These are phyloP conservation scores for Cosmia pyralina DNA, from an alignment of 2,888 invertebrate genomes.

Conservation along the genomic window DNA sequence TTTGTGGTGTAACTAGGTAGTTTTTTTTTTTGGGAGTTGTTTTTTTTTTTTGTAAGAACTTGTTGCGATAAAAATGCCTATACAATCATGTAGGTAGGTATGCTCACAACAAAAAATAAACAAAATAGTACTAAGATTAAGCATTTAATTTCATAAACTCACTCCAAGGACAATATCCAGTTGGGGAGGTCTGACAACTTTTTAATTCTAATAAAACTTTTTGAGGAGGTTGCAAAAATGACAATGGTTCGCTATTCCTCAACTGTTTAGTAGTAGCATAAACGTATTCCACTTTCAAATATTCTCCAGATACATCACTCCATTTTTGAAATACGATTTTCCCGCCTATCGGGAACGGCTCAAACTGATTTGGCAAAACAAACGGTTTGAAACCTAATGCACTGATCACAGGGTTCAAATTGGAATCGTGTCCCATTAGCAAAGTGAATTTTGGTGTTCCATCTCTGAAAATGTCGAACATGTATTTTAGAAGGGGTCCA, in stretches of 20 bases:
- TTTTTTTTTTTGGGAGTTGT: no score
- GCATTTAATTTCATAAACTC: constrained; percentile 57
- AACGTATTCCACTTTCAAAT: constrained; percentile 79
- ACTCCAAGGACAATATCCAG: constrained; percentile 78
- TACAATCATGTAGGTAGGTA: not conserved
- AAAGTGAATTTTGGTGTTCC: constrained; percentile 71
- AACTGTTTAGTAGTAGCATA: constrained; percentile 77
- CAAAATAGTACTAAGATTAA: constrained; percentile 1
- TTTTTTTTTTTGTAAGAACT: not conserved
- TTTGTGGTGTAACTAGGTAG: no score
- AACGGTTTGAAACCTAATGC: constrained; percentile 75
- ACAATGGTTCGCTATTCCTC: constrained; percentile 68
- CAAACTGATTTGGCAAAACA: constrained; percentile 73
- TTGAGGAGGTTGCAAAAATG: constrained; percentile 72
- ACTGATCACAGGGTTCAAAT: constrained; percentile 73
- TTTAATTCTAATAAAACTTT: constrained; percentile 71
- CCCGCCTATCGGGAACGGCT: constrained; percentile 81
- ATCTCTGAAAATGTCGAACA: constrained; percentile 70
- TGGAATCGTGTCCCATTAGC: constrained; percentile 83
- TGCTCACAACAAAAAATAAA: constrained; percentile 9
- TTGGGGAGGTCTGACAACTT: constrained; percentile 67
- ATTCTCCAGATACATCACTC: constrained; percentile 68
- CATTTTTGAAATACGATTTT: constrained; percentile 84
- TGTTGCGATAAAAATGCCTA: not conserved
- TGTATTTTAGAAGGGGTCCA: constrained; percentile 73